phyloP scores from a whole-genome alignment of 2,113 vertebrate genomes.

The Cricetomys ansorgei region DNA sequence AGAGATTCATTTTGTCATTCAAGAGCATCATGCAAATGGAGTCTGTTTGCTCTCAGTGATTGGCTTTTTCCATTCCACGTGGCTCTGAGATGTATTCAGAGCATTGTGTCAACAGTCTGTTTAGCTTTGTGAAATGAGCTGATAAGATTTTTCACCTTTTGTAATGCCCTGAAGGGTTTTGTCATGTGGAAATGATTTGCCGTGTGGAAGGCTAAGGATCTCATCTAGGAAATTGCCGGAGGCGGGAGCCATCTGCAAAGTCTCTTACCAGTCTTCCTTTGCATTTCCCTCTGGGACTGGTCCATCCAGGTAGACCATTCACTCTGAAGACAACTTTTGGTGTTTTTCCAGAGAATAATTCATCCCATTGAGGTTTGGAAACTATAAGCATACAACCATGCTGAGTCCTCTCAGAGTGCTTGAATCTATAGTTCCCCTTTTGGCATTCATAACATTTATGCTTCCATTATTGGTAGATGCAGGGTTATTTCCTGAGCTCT shows the following conservation, averaged over 20 bases:
- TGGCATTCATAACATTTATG: constrained; percentile 1
- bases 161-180: background rate
- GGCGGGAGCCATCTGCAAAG: constrained; percentile 31
- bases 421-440: background rate
- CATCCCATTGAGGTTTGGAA: constrained; percentile 10
- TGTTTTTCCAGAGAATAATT: constrained; percentile 18
- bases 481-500: constrained; percentile 29
- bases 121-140: constrained; percentile 45
- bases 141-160: constrained; percentile 42
- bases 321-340: constrained; percentile 38
- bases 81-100: constrained; percentile 11
- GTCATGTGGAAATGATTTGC: constrained; percentile 28
- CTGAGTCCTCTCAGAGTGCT: background rate
- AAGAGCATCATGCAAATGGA: background rate
- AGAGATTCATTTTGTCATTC: background rate
- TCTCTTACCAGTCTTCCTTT: background rate
- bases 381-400: background rate
- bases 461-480: background rate
- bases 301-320: constrained; percentile 5
- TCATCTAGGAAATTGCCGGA: background rate
- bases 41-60: background rate
- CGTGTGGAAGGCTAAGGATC: constrained; percentile 15
- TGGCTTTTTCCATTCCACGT: constrained; percentile 1
- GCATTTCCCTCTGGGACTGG: background rate
- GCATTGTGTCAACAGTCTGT: background rate